Base-by-base conservation (phyloP, 2,113 vertebrate species). In the Corythaixoides concolor region DNA sequence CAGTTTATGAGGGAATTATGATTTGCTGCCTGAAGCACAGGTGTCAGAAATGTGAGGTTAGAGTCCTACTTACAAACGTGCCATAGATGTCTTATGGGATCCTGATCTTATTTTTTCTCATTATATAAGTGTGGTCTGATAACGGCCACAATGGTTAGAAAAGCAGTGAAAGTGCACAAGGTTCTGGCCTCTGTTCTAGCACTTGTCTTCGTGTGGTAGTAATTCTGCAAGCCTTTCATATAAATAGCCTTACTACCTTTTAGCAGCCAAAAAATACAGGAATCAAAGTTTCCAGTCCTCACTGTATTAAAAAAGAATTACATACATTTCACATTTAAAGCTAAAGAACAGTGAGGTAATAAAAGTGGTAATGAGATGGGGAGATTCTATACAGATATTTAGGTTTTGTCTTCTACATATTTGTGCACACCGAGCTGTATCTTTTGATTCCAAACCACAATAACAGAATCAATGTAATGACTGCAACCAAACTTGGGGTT, bases 381-480 rank as follows among this genome's bases (percentile, higher is more conserved):
- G 33, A 84, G 56, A 22, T 59, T 39, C 37, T 81, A 1, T 15
- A 3, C 47, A 33, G 47, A 39, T 78, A 67, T 49, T 91, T 76
- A 59, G 28, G 33, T 74, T 70, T 41, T 67, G 19, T 73, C 49
- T 78, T 80, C 78, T 49, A 32, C 27, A 6, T 77, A 39, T 62
- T 77, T 86, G 41, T 16, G 12, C 52, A 19, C 7, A 20, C n/a
- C 0, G 72, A 70, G 68, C 41, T 81, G n/a, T 70, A 72, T 43
- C 35, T 72, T 89, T 74, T 74, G 49, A 64, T 82, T 83, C 87
- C 94, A 92, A 72, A 92, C 76, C 82, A 86, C 90, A 92, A 8
- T 7, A 70, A 39, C 52, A 85, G 77, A 63, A 39, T n/a, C 21
- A 77, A 43, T 27, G 23, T 30, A 88, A 26, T 35, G 35, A 9